These are phyloP conservation scores for Platichthys stellatus DNA, from an alignment of 2,113 vertebrate genomes.

Conservation along the genomic window DNA sequence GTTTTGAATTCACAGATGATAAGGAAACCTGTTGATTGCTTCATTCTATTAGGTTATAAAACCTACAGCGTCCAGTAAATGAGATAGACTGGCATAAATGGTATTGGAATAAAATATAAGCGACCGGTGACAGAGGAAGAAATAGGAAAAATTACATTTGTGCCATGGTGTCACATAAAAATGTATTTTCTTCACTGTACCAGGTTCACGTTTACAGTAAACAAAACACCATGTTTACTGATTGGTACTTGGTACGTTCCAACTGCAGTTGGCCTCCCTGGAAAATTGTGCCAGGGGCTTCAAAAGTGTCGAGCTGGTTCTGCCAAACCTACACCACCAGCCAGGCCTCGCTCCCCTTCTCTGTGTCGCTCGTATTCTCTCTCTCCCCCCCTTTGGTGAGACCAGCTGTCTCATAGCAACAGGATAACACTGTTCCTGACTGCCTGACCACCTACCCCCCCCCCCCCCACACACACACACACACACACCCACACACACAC, in stretches of 20 bases:
- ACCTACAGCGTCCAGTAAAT: neutral
- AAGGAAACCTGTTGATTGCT: no score
- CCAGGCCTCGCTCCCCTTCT: neutral
- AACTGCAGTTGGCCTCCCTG: conserved; percentile 19
- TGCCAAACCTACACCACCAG: neutral
- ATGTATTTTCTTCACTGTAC: neutral
- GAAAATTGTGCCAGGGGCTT: conserved; percentile 3
- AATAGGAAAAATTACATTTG: neutral
- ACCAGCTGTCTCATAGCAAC: conserved; percentile 75
- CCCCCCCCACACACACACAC: conserved; percentile 4
- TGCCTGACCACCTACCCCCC: conserved; percentile 53
- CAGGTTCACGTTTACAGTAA: neutral
- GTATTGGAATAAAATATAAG: no score
- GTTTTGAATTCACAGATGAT: no score
- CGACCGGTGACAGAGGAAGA: no score
- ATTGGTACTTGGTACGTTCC: neutral
- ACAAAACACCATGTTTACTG: neutral
- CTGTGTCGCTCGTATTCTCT: neutral
- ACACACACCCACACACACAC: conserved; percentile 10
- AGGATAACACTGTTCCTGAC: conserved; percentile 61
- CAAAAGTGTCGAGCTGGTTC: conserved; percentile 30
- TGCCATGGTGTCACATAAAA: no score
- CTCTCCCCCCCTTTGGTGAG: conserved; percentile 52
- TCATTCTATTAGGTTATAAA: no score
- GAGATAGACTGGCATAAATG: neutral